Base-by-base conservation (phyloP, 2,888 invertebrate genomes). In the Sphaerophoria taeniata region DNA sequence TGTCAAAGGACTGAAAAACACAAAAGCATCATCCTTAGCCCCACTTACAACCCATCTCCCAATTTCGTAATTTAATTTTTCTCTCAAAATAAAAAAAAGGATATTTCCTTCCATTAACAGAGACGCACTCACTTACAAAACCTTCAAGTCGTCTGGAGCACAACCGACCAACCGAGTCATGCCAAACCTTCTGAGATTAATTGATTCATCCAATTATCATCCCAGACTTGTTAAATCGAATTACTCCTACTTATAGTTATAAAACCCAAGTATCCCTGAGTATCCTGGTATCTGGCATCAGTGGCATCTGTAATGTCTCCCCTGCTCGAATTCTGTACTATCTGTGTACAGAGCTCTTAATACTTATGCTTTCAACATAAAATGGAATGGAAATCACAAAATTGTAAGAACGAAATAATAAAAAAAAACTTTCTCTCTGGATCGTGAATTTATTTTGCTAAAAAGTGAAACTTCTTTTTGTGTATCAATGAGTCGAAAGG, bases 141-240 rank as follows among this genome's bases (percentile, higher is more conserved):
- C 12, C 11, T 43, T 43, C 11, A 43, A 16, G 36, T 36, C 43
- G 65, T 65, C 65, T 65, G 36, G 56, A 24, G 24, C 24, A 24
- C 60, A 65, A 36, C 9, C 43, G 11, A 43, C 6, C 39, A 39
- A 39, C 39, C 39, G 9, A 43, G 43, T 9, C 43, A 43, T 7
- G 11, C 47, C 34, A 36, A 65, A 3, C 36, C 65, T 12, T 65
- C 14, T 49, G 49, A 34, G 34, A 49, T 65, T 65, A 65, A 65
- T 65, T 65, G 65, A 49, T 65, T 65, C 65, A 65, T 65, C 47
- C 65, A 65, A 65, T 65, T 65, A 65, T 65, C 65, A 65, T 65
- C 49, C 65, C 65, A 65, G 65, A 65, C 65, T 65, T 49, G 12
- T 49, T 49, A 65, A 65, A 65, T 65, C 65, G 49, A 65, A 65